Evolutionary conservation across 2,888 invertebrate genomes (phyloP), one percentile per base, ranked within the genome.

Genomic region (Antheraea yamamai): DNA sequence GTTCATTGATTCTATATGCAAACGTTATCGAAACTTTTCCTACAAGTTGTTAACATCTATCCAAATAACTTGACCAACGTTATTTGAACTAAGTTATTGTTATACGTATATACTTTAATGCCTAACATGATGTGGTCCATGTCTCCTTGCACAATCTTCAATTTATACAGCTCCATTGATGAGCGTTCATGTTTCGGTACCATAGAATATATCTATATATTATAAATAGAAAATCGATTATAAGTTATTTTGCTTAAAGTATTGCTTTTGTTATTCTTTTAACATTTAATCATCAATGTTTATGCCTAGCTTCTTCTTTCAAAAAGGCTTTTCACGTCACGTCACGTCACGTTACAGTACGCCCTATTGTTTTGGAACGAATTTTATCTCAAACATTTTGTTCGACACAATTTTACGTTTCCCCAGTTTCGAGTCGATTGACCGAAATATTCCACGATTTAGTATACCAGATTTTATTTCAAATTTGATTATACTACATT

Each of bases 321-420:
- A 76, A 77, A 79, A 78, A 76, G 74, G 78, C 82, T 80, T 81
- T 83, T 61, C 61, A 61, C 23, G 61, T 84, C 82, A 83, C 73
- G 79, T 82, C 82, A 83, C 73, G 79, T 81, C 83, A 81, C 78
- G 74, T 81, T 81, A 83, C 81, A 82, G 77, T 80, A 73, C 68
- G 74, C 78, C 75, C 80, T 76, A 80, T 84, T 84, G 85, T 85
- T 84, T 80, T 78, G 80, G 77, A 26, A 74, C 78, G 80, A 83
- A 81, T 83, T 84, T 84, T 84, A 84, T 83, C 82, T 80, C 64
- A 77, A 64, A 75, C 74, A 76, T 78, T 81, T 79, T 76, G 78
- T 85, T 84, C 79, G 80, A 85, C 84, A 82, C 83, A 83, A 81
- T 85, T 80, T 84, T 78, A 83, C 78, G 80, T 82, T 82, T 79